Evolutionary conservation across 2,113 vertebrate species (phyloP), one percentile per base, ranked within the genome.

Genomic region (Microcebus ravelobensis): DNA sequence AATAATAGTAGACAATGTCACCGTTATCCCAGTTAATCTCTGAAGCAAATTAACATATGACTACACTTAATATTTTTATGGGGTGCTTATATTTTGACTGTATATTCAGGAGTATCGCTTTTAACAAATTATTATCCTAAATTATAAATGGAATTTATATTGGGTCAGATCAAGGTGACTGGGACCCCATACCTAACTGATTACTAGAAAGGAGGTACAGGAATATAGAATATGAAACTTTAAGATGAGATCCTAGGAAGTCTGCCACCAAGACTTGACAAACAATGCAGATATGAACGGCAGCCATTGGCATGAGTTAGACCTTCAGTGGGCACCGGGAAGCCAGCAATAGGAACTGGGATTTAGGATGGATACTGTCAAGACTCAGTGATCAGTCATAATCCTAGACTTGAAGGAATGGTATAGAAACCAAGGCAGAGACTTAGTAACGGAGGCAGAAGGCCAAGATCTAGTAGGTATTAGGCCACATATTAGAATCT

Each of bases 21-120:
- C 52, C 63, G 21, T 27, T 57, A 57, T 77, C 52, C 15, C 34
- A 73, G 29, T 87, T 77, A 65, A 89, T 92, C n/a, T 76, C 36
- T 94, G 57, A 95, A 92, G 7, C 29, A 59, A 94, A 52, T 86
- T 86, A 90, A 86, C 59, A 68, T 79, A 36, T 73, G 68, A 91
- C 14, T 65, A 52, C 31, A 77, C 23, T 77, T 89, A 82, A 50
- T 91, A 82, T 91, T 95, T 95, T 61, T 81, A 23, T n/a, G 31
- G 14, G 14, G 36, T 89, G 27, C 27, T 95, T 87, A 36, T 90
- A 77, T 82, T 96, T 97, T 94, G 50, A 87, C 63, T 73, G n/a
- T 68, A n/a, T 77, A 52, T 90, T 90, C 2, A 2, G 12, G 17
- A 2, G 55, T 94, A 79, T 77, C 11, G n/a, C 8, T 71, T 94